Evolutionary conservation across 2,888 invertebrate species (phyloP).

Genomic region (Alentia gelatinosa): DNA sequence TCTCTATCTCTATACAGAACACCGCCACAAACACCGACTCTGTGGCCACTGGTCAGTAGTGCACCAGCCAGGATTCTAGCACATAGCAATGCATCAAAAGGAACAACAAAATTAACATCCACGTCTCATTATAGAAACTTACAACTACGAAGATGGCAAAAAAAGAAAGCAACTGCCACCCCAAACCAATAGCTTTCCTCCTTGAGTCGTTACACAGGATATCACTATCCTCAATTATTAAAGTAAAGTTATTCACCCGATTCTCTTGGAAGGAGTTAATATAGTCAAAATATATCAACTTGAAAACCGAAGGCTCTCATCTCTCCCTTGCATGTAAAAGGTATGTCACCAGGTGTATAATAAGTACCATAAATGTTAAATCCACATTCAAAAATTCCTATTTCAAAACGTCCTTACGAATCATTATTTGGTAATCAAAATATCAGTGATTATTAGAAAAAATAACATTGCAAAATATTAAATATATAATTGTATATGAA

Average conservation of each 20-base stretch:
- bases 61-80: slow-evolving; percentile 53
- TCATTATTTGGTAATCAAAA: slow-evolving; percentile 62
- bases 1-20: background rate
- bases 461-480: slow-evolving; percentile 73
- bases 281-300: slow-evolving; percentile 58
- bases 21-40: background rate
- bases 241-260: slow-evolving; percentile 37
- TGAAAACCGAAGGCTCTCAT: slow-evolving; percentile 53
- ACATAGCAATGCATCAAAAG: slow-evolving; percentile 51
- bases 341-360: slow-evolving; percentile 48
- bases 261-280: slow-evolving; percentile 49
- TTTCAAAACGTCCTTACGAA: slow-evolving; percentile 41
- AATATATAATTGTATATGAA: slow-evolving; percentile 74
- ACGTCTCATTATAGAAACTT: slow-evolving; percentile 53
- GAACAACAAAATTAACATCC: slow-evolving; percentile 47
- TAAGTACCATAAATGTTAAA: slow-evolving; percentile 56
- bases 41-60: background rate
- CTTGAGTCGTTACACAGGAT: slow-evolving; percentile 44
- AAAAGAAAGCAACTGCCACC: slow-evolving; percentile 56
- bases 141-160: slow-evolving; percentile 56
- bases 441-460: slow-evolving; percentile 66
- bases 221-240: slow-evolving; percentile 15
- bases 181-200: slow-evolving; percentile 37
- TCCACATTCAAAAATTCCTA: slow-evolving; percentile 55
- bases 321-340: slow-evolving; percentile 41